A percentile compares a stretch with the other conserved stretches of the same genome.
These are phyloP conservation scores for Herminia tarsipennalis DNA, from an alignment of 2,888 invertebrate genomes.

Conservation along the genomic window DNA sequence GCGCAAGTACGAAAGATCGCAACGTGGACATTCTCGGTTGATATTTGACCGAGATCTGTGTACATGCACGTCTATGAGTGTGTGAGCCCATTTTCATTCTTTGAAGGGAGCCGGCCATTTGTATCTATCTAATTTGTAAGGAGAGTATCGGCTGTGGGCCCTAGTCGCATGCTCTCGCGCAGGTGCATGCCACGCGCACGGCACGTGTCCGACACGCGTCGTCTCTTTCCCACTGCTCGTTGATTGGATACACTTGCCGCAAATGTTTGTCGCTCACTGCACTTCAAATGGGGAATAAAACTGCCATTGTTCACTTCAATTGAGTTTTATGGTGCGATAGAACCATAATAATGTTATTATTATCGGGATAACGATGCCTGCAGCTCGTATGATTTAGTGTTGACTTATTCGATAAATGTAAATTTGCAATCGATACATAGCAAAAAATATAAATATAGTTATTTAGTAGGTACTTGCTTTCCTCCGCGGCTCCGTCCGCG, in stretches of 20 bases:
- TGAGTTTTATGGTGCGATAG: slow-evolving; percentile 54
- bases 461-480: no score
- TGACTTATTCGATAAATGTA: slow-evolving; percentile 11
- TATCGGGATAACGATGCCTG: slow-evolving; percentile 32
- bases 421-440: no score
- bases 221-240: slow-evolving; percentile 35
- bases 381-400: slow-evolving; percentile 24
- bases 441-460: neutral
- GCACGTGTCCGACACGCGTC: slow-evolving; percentile 58
- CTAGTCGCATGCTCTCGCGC: slow-evolving; percentile 41
- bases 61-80: no score
- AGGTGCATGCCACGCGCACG: slow-evolving; percentile 65
- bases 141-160: no score
- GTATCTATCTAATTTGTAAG: no score
- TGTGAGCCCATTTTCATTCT: no score
- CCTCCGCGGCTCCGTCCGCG: no score
- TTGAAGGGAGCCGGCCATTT: no score
- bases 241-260: slow-evolving; percentile 78
- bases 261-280: slow-evolving; percentile 62
- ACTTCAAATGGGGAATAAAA: slow-evolving; percentile 64
- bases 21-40: no score
- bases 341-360: slow-evolving; percentile 64
- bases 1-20: no score
- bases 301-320: slow-evolving; percentile 60
- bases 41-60: no score